Conservation (phyloP, 2,888 invertebrate genomes). For the Pachydiplax longipennis region DNA sequence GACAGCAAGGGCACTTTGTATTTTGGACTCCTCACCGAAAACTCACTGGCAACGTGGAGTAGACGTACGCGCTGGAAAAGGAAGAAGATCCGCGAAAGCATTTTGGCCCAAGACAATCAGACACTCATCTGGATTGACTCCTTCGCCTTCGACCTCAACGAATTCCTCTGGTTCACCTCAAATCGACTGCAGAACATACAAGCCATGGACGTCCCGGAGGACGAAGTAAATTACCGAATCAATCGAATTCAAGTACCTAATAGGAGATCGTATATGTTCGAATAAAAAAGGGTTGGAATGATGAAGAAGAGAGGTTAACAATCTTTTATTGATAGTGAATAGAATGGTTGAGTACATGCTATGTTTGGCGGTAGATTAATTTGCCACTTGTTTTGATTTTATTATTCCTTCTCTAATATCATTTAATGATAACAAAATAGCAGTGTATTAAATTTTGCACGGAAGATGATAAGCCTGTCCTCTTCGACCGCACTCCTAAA, state of each 20-base stretch:
- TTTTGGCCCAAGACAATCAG: constrained; percentile 70
- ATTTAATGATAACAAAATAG: too few relatives aligned
- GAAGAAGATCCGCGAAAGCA: constrained; percentile 57
- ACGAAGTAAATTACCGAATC: constrained; percentile 73
- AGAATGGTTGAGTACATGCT: too few relatives aligned
- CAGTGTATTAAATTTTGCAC: too few relatives aligned
- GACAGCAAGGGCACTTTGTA: constrained; percentile 74
- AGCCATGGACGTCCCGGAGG: constrained; percentile 66
- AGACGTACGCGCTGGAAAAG: too few relatives aligned
- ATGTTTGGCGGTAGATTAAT: too few relatives aligned
- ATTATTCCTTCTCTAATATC: too few relatives aligned
- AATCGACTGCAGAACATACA: constrained; percentile 74
- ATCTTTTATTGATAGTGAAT: too few relatives aligned
- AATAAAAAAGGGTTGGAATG: background rate
- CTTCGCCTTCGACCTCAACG: constrained; percentile 69
- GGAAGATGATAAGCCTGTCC: too few relatives aligned
- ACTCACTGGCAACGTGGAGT: constrained; percentile 72
- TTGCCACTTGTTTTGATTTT: too few relatives aligned
- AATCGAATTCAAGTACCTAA: constrained; percentile 66
- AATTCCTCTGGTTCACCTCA: constrained; percentile 71
- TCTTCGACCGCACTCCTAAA: too few relatives aligned
- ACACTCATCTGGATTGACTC: constrained; percentile 78
- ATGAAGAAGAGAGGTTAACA: too few relatives aligned
- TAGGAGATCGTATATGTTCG: constrained; percentile 70
- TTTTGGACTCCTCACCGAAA: constrained; percentile 73